Base-by-base conservation (phyloP, 2,113 vertebrate species). In the Cochlearius cochlearius region DNA sequence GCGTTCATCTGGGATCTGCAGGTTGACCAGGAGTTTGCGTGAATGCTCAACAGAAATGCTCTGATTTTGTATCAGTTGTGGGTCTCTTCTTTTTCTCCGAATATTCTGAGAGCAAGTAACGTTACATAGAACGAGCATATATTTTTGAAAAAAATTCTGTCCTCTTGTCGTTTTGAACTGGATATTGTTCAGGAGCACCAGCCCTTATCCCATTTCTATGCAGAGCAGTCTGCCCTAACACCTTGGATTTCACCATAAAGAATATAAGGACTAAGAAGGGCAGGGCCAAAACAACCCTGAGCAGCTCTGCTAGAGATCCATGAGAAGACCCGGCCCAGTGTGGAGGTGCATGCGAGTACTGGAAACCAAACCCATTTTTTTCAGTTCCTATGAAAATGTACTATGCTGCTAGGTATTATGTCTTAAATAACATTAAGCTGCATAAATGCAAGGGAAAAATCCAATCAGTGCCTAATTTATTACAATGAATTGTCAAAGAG, bases 351-450 rank as follows among this genome's bases (percentile, higher is more conserved):
- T 8, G 71, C 32, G 5, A 10, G 12, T 45, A 3, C 21, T 13
- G 41, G 21, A 41, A 8, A 30, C 17, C 25, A 30, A n/a, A 41
- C 13, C 30, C 0, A 7, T 19, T 10, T 53, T 21, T 21, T 64
- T 15, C 18, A 41, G 11, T 41, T 41, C 13, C 32, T 30, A 0
- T 47, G 25, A 60, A 71, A 62, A 43, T 0, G 0, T 20, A 0
- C 15, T 18, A 0, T 38, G 17, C 49, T 80, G 36, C 25, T 55
- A 39, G 26, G 16, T 59, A 32, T n/a, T 79, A 1, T 16, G 30
- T 30, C 36, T 71, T 63, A 38, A 77, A 17, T 15, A 64, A 34
- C 9, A 32, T 22, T 29, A 72, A 71, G 30, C 56, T 83, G 43
- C 11, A 29, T 26, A 71, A 83, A 86, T 4, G 66, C 36, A 60